Conservation (phyloP, 37 sponge, comb jelly and placozoan species). For the Axinella damicornis region DNA sequence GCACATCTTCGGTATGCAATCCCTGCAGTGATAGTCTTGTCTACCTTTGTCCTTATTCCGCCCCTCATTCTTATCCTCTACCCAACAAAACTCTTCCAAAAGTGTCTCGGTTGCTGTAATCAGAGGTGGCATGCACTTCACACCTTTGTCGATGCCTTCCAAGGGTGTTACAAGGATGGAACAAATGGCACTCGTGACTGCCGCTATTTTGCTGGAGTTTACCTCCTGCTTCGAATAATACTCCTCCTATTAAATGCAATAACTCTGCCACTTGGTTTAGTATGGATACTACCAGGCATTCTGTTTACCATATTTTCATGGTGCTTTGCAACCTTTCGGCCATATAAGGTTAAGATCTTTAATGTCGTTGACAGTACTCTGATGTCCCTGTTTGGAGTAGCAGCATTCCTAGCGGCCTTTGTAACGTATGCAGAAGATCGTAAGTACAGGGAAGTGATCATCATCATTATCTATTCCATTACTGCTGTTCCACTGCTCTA, state of each 20-base stretch:
- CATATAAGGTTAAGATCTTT: neutral
- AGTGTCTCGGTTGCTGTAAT: neutral
- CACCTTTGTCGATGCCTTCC: neutral
- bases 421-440: no score
- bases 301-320: neutral
- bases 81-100: slow-evolving; percentile 14
- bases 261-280: neutral
- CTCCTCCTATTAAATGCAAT: neutral
- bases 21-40: slow-evolving; percentile 6
- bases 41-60: slow-evolving; percentile 4
- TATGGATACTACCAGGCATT: neutral
- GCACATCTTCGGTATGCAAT: slow-evolving; percentile 21
- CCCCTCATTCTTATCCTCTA: slow-evolving; percentile 21
- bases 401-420: no score
- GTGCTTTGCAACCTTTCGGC: neutral
- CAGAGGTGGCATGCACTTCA: neutral
- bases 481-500: no score
- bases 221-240: neutral
- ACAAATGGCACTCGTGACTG: slow-evolving; percentile 16
- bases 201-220: slow-evolving; percentile 13
- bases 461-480: no score
- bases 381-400: neutral
- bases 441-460: no score
- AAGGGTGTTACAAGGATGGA: slow-evolving; percentile 23
- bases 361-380: neutral